phyloP scores from a whole-genome alignment of 2,113 vertebrate species.

The Macaca fascicularis region DNA sequence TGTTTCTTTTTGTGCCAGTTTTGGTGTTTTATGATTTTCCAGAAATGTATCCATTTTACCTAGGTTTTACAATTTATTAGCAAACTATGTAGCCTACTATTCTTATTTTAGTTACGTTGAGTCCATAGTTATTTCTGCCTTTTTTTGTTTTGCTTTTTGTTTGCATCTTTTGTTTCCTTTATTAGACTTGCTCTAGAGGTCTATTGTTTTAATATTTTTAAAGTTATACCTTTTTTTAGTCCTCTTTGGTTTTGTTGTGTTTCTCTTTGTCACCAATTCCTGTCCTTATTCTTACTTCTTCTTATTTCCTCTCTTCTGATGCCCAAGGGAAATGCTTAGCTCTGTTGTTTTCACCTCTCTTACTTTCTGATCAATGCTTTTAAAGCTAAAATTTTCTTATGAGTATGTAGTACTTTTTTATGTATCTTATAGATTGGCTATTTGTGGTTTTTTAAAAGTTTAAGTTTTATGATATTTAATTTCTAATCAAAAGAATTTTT shows the following conservation, averaged over 20 bases:
- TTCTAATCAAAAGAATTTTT: neutral
- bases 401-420: neutral
- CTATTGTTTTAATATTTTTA: neutral
- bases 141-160: neutral
- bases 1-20: neutral
- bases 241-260: neutral
- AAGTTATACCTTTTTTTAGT: neutral
- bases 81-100: neutral
- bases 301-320: neutral
- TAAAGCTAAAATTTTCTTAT: neutral
- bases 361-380: neutral
- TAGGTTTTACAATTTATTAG: neutral
- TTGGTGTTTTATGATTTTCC: neutral
- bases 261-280: neutral
- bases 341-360: neutral
- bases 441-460: neutral
- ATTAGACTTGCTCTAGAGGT: neutral
- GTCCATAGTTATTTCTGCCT: neutral
- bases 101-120: neutral
- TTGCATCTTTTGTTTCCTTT: neutral
- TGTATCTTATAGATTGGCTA: neutral
- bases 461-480: constrained; percentile 13
- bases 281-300: neutral
- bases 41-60: neutral
- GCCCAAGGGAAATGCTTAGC: neutral